Percentiles rank a stretch among this genome's conserved stretches.
phyloP scores from a whole-genome alignment of 2,113 vertebrate genomes.

The Platichthys stellatus region DNA sequence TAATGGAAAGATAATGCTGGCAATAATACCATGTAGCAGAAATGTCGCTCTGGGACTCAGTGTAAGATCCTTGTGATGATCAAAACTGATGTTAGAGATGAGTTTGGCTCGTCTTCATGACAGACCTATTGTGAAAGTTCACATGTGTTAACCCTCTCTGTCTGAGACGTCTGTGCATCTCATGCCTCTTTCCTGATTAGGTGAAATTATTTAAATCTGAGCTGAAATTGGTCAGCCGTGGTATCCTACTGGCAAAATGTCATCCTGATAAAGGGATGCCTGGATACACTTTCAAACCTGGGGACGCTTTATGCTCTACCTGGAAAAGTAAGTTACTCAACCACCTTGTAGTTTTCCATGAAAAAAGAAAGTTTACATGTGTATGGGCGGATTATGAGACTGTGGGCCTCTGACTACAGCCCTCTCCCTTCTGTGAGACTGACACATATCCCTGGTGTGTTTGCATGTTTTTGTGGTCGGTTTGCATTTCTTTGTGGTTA shows the following conservation, averaged over 20 bases:
- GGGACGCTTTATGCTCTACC: too few relatives aligned
- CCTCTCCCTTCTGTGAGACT: too few relatives aligned
- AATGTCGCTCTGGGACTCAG: neutral
- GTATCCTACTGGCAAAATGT: neutral
- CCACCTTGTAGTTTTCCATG: too few relatives aligned
- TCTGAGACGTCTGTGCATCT: neutral
- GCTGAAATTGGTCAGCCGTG: neutral
- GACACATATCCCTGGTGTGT: neutral
- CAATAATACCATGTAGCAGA: neutral
- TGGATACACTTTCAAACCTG: neutral
- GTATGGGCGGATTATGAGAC: too few relatives aligned
- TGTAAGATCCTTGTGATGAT: neutral
- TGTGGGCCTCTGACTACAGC: too few relatives aligned
- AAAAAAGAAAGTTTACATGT: too few relatives aligned
- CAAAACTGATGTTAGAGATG: neutral
- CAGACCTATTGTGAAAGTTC: neutral
- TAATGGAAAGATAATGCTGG: neutral
- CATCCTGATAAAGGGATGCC: neutral
- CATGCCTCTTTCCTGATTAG: neutral
- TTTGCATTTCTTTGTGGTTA: too few relatives aligned
- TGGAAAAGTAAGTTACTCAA: too few relatives aligned
- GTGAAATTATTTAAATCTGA: neutral
- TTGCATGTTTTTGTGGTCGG: neutral
- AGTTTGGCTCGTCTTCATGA: neutral
- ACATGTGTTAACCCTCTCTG: neutral